A percentile compares a stretch with the other conserved stretches of the same genome.
phyloP scores from a whole-genome alignment of 2,888 invertebrate genomes.

The Corbicula japonica region DNA sequence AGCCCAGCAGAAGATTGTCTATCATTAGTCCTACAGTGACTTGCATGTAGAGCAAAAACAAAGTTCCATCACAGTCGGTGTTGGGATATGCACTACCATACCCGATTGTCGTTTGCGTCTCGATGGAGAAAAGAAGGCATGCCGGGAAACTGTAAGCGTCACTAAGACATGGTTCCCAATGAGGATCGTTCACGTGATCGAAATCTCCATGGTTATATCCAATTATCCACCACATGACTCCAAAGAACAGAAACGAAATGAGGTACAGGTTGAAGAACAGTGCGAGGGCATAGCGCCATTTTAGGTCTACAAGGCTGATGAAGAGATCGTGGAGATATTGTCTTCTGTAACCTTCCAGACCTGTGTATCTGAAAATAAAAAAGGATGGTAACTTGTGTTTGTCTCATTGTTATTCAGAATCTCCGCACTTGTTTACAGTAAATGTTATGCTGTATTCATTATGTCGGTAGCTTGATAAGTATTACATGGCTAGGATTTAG shows the following conservation, averaged over 20 bases:
- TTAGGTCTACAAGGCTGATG: conserved; percentile 96
- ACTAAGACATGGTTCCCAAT: conserved; percentile 87
- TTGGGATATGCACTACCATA: no score
- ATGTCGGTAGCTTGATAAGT: no score
- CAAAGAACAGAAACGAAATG: no score
- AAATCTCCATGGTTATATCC: conserved; percentile 85
- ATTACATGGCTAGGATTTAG: no score
- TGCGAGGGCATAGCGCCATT: no score
- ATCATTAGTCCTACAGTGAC: conserved; percentile 95
- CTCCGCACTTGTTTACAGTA: no score
- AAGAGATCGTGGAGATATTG: conserved; percentile 91
- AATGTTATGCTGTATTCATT: no score
- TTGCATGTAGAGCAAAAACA: conserved; percentile 95
- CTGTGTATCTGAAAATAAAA: conserved; percentile 90
- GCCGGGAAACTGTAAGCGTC: conserved; percentile 95
- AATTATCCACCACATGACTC: conserved; percentile 85
- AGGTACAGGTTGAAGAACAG: no score
- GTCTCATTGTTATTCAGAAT: no score
- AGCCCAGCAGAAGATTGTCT: conserved; percentile 91
- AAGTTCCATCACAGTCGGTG: no score
- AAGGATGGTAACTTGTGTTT: no score
- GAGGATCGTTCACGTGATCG: conserved; percentile 68
- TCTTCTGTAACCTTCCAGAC: conserved; percentile 94
- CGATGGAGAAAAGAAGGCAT: conserved; percentile 97
- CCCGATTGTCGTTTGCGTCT: no score